phyloP scores from a whole-genome alignment of 92 coral and sea anemone species.

The Micromussa lordhowensis region DNA sequence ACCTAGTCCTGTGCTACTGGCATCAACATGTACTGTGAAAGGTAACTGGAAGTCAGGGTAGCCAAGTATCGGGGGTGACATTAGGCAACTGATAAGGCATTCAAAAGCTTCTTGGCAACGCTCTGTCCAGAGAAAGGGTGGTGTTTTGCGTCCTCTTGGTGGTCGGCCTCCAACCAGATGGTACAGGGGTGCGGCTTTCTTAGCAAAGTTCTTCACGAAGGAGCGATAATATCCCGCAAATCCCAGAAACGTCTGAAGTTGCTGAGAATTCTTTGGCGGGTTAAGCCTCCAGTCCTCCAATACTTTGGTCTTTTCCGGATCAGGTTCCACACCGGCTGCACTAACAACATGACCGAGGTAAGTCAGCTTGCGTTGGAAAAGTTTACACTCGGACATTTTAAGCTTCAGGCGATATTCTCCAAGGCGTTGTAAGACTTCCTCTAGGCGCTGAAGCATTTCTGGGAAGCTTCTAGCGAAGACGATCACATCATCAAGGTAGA shows the following conservation, averaged over 20 bases:
- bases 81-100: constrained; percentile 36
- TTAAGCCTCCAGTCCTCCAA: constrained; percentile 39
- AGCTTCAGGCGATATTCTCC: constrained; percentile 56
- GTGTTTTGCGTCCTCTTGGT: constrained; percentile 10
- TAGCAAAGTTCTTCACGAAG: constrained; percentile 60
- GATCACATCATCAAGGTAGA: constrained; percentile 58
- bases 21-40: constrained; percentile 44
- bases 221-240: constrained; percentile 67
- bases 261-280: constrained; percentile 45
- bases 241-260: constrained; percentile 65
- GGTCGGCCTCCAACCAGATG: constrained; percentile 39
- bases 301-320: constrained; percentile 40
- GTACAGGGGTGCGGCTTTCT: constrained; percentile 61
- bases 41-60: constrained; percentile 51
- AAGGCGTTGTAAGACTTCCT: constrained; percentile 36
- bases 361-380: constrained; percentile 44
- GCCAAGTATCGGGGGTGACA: constrained; percentile 47
- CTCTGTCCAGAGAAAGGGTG: constrained; percentile 39
- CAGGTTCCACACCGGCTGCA: constrained; percentile 47
- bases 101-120: constrained; percentile 43
- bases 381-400: constrained; percentile 60
- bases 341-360: constrained; percentile 71
- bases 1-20: constrained; percentile 33
- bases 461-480: constrained; percentile 51
- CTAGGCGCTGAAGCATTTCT: constrained; percentile 49